These are phyloP conservation scores for Musca domestica DNA, from an alignment of 1,140 invertebrate species.

Conservation along the genomic window DNA sequence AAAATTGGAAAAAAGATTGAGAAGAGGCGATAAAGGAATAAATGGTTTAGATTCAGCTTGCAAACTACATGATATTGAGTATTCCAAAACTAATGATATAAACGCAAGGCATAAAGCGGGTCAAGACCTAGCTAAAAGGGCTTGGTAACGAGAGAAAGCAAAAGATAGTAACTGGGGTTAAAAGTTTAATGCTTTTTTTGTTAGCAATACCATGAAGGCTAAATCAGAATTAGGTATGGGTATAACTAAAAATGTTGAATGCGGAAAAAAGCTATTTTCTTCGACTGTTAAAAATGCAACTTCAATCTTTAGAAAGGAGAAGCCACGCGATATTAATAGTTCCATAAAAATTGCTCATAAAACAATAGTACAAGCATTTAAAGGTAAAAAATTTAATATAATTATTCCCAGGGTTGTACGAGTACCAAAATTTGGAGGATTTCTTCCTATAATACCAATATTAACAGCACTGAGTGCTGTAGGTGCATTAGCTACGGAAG, in stretches of 20 bases:
- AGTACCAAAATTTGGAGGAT: conserved; percentile 45
- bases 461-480: conserved; percentile 50
- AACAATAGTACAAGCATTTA: too few species aligned
- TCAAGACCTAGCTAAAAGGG: conserved; percentile 45
- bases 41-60: conserved; percentile 55
- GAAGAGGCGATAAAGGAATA: conserved; percentile 50
- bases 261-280: too few species aligned
- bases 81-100: conserved; percentile 46
- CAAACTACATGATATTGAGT: conserved; percentile 55
- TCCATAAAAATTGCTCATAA: conserved; percentile 29
- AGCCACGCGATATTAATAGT: conserved; percentile 11
- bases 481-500: conserved; percentile 33
- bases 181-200: conserved; percentile 22
- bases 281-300: conserved; percentile 1
- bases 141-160: conserved; percentile 47
- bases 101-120: conserved; percentile 50
- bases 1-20: conserved; percentile 53
- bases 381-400: conserved; percentile 26
- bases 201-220: conserved; percentile 30
- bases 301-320: too few species aligned
- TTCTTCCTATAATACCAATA: conserved; percentile 47
- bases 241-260: too few species aligned
- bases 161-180: conserved; percentile 41
- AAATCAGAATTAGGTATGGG: conserved; percentile 30
- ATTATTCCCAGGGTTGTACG: conserved; percentile 42